Evolutionary conservation across 2,113 vertebrate genomes (phyloP), one percentile per base, ranked within the genome.

Genomic region (Sinocyclocheilus anshuiensis): DNA sequence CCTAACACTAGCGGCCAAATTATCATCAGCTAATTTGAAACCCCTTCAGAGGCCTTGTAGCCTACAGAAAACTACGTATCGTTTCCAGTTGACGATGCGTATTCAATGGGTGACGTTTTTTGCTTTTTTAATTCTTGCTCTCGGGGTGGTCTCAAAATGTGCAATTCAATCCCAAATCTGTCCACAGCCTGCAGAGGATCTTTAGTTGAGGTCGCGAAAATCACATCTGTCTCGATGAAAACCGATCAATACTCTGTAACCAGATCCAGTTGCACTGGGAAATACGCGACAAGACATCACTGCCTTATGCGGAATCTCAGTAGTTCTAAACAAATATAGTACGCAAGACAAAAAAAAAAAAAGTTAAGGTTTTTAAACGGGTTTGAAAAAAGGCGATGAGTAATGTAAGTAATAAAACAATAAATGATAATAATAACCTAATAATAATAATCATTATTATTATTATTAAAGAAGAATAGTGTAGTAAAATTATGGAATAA

Each of bases 181-280:
- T 94, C 92, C 94, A 93, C 94, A 95, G 93, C 93, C 94, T 94
- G 93, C 94, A 91, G 90, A 92, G 94, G 94, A 92, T 95, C 95
- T 95, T 90, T 92, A 94, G 94, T 93, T 94, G 91, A 92, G 93
- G 91, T 94, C 91, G 87, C 94, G 94, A 94, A 94, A 95, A 95
- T 94, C 96, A 96, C 96, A 97, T 97, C 96, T 97, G 96, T 97
- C 96, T 97, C 94, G 94, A 96, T 95, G 95, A 96, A 97, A 97
- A 97, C 95, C 95, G 96, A 97, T 98, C 97, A 95, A 98, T 98
- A 98, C 92, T 91, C 93, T 93, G 96, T 97, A 98, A 98, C 96
- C 95, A 96, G 97, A 97, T 95, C 95, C 93, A 95, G 94, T 96
- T 94, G 95, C 94, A 87, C 93, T 90, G 94, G 95, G 96, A 97